phyloP scores from a whole-genome alignment of 2,797 vertebrate species.

The Moxostoma hubbsi region DNA sequence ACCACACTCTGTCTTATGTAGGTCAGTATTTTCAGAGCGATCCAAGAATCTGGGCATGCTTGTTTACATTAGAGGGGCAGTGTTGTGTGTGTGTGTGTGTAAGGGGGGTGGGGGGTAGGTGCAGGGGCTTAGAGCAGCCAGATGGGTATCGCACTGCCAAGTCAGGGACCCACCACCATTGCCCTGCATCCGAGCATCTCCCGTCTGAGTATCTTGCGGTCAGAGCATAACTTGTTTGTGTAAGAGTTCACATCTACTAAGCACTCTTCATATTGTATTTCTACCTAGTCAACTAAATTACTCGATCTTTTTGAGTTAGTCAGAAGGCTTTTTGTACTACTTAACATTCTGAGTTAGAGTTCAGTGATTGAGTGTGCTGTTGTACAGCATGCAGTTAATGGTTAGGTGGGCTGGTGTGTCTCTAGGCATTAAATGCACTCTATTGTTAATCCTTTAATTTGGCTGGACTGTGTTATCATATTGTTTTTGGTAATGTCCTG shows the following conservation, averaged over 20 bases:
- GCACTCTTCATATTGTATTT: not conserved
- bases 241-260: not conserved
- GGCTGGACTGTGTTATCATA: constrained; percentile 67
- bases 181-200: constrained; percentile 16
- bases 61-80: constrained; percentile 75
- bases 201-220: not conserved
- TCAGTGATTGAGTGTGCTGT: too few relatives aligned
- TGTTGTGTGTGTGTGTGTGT: constrained; percentile 59
- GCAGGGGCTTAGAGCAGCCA: constrained; percentile 39
- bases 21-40: constrained; percentile 79
- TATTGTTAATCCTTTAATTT: constrained; percentile 69
- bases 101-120: not conserved
- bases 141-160: constrained; percentile 47
- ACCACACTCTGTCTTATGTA: constrained; percentile 73
- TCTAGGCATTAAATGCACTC: constrained; percentile 31
- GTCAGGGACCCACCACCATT: constrained; percentile 6
- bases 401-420: not conserved
- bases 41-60: constrained; percentile 72
- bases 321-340: not conserved
- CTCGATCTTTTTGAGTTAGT: not conserved
- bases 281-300: not conserved
- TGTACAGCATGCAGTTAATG: not conserved
- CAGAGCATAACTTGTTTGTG: not conserved
- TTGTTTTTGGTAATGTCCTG: constrained; percentile 31
- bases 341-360: too few relatives aligned